Conservation (phyloP, 2,797 vertebrate genomes). For the Remorina albescens region DNA sequence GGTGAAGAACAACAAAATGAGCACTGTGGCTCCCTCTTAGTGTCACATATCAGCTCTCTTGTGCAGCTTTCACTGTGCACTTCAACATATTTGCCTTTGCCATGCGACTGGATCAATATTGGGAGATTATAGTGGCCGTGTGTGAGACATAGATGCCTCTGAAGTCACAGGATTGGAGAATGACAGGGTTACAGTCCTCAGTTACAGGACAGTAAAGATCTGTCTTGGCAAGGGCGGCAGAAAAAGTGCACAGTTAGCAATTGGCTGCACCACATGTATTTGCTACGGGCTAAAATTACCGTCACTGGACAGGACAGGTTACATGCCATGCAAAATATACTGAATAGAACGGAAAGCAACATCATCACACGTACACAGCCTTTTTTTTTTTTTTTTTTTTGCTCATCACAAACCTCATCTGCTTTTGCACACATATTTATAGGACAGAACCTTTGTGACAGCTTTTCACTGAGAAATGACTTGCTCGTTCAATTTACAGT, state of each 20-base stretch:
- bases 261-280: constrained; percentile 39
- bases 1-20: constrained; percentile 36
- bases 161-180: constrained; percentile 48
- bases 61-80: constrained; percentile 44
- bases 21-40: not conserved
- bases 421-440: constrained; percentile 12
- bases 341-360: constrained; percentile 16
- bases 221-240: constrained; percentile 62
- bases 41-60: constrained; percentile 18
- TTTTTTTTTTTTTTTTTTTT: no score
- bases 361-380: not conserved
- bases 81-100: constrained; percentile 57
- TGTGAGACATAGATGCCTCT: constrained; percentile 50
- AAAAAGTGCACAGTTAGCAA: constrained; percentile 71
- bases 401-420: constrained; percentile 12
- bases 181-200: constrained; percentile 62
- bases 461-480: constrained; percentile 36
- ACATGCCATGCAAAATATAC: constrained; percentile 15
- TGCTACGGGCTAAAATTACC: constrained; percentile 50
- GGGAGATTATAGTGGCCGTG: constrained; percentile 66
- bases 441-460: constrained; percentile 23
- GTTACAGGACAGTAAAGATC: constrained; percentile 77
- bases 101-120: constrained; percentile 74
- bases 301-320: constrained; percentile 45
- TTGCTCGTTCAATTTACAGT: constrained; percentile 30